Percentiles rank a stretch among this genome's conserved stretches.
Conservation (phyloP, 2,888 invertebrate genomes). For the Drosophila setosimentum region DNA sequence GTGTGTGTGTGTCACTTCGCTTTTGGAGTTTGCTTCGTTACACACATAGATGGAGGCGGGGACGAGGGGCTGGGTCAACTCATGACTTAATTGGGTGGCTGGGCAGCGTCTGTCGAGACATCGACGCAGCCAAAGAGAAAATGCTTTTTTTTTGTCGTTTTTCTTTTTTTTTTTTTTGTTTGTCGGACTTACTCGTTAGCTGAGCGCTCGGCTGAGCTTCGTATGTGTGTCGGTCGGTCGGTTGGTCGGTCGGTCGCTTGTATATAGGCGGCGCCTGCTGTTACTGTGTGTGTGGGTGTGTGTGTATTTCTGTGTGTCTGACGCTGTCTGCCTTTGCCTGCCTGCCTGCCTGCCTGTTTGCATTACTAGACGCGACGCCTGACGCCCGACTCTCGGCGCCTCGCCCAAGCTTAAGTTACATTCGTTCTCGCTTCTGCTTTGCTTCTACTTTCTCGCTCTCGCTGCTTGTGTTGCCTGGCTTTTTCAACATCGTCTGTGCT, state of each 20-base stretch:
- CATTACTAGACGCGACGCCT: constrained; percentile 60
- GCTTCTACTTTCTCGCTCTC: constrained; percentile 8
- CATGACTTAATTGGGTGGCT: constrained; percentile 80
- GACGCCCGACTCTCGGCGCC: constrained; percentile 35
- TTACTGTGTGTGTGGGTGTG: constrained; percentile 7
- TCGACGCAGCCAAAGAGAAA: constrained; percentile 66
- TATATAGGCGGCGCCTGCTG: constrained; percentile 53
- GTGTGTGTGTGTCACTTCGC: constrained; percentile 21
- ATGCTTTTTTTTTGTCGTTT: constrained; percentile 54
- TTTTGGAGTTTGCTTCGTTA: constrained; percentile 40
- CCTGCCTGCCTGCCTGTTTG: constrained; percentile 46
- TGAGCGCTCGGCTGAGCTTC: constrained; percentile 53
- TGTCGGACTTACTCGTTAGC: constrained; percentile 48
- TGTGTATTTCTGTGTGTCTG: constrained; percentile 44
- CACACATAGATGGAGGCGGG: constrained; percentile 21
- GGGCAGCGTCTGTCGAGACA: constrained; percentile 76
- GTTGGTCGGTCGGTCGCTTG: constrained; percentile 19
- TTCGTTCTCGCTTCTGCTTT: constrained; percentile 18
- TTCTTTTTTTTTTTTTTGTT: constrained; percentile 23
- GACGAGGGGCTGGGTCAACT: constrained; percentile 53
- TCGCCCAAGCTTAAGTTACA: constrained; percentile 51
- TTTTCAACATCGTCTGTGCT: constrained; percentile 61
- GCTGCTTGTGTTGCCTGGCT: constrained; percentile 9
- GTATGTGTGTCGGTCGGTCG: constrained; percentile 42
- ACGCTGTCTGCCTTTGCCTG: constrained; percentile 66